Evolutionary conservation across 2,888 invertebrate genomes (phyloP), one percentile per base, ranked within the genome.

Genomic region (Hypomecis atomaria): DNA sequence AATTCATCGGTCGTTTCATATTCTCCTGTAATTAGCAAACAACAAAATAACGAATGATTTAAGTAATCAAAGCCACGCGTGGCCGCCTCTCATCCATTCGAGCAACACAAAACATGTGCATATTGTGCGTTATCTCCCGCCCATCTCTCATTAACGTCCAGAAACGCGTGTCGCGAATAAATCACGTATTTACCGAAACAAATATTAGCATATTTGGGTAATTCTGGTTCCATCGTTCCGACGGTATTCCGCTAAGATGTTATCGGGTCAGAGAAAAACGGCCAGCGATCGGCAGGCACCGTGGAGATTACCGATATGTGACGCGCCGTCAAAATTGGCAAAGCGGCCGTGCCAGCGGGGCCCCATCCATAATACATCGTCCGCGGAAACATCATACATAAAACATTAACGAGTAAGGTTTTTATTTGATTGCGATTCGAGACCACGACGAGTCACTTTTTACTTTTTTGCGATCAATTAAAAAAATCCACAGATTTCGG

Each of bases 341-440:
- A 83, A 84, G 81, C 80, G 78, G 75, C 83, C 77, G 78, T 82
- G 82, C 77, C 90, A 89, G 89, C 90, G 84, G 90, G 87, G 78
- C 76, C 77, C 89, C 89, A 92, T 91, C 86, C 89, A 92, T 92
- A 83, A 91, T 92, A 90, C 87, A 92, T 90, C 78, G 85, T 78
- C 82, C 65, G 79, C 83, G 80, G 75, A 84, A 84, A 86, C 82
- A 77, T 86, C 84, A 92, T 92, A 89, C 89, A 92, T 92, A 88
- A 92, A 88, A 90, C 91, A 92, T 92, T 87, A 87, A 88, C 88
- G 85, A 87, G 89, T 87, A 87, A 82, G 69, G 85, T 92, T 92
- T 91, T 92, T 92, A 90, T 90, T 89, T 89, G 88, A 89, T 88
- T 87, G 88, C 88, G 85, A 78, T 85, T 81, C 83, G 81, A 78